A percentile compares a stretch with the other conserved stretches of the same genome.
phyloP scores from a whole-genome alignment of 2,888 invertebrate genomes.

The Melanargia galathea region DNA sequence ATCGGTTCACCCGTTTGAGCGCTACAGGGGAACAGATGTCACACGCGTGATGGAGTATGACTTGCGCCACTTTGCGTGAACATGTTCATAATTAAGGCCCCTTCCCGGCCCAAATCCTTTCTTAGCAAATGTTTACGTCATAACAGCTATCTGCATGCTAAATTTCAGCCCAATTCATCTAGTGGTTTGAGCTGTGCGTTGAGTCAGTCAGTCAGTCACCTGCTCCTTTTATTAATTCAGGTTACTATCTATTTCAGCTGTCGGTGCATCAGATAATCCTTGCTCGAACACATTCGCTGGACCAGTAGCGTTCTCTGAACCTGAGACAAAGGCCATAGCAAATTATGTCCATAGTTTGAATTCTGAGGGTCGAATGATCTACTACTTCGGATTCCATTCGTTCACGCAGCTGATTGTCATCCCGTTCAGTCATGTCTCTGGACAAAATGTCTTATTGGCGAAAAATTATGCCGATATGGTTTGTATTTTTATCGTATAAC shows the following conservation, averaged over 20 bases:
- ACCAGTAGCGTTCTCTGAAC: constrained; percentile 77
- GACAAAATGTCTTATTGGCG: constrained; percentile 45
- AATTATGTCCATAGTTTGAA: constrained; percentile 57
- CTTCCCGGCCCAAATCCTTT: too few relatives aligned
- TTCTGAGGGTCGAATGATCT: constrained; percentile 55
- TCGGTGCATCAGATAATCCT: constrained; percentile 65
- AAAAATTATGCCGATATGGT: constrained; percentile 71
- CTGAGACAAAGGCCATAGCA: constrained; percentile 71
- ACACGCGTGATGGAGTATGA: too few relatives aligned
- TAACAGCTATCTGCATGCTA: too few relatives aligned
- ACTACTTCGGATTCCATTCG: constrained; percentile 82
- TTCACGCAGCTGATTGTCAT: constrained; percentile 79
- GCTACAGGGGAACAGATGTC: too few relatives aligned
- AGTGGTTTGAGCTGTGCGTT: too few relatives aligned
- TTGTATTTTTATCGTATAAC: constrained; percentile 37
- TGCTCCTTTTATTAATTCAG: too few relatives aligned
- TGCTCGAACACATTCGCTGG: constrained; percentile 81
- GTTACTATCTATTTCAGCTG: constrained; percentile 51
- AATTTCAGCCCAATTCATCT: too few relatives aligned
- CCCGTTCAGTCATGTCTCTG: constrained; percentile 71
- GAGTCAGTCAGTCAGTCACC: too few relatives aligned
- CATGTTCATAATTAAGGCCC: too few relatives aligned
- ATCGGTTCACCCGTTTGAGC: too few relatives aligned
- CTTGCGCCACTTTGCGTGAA: too few relatives aligned
- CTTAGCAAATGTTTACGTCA: too few relatives aligned